Base-by-base conservation (phyloP, 2,113 vertebrate genomes). In the Hippolais icterina region DNA sequence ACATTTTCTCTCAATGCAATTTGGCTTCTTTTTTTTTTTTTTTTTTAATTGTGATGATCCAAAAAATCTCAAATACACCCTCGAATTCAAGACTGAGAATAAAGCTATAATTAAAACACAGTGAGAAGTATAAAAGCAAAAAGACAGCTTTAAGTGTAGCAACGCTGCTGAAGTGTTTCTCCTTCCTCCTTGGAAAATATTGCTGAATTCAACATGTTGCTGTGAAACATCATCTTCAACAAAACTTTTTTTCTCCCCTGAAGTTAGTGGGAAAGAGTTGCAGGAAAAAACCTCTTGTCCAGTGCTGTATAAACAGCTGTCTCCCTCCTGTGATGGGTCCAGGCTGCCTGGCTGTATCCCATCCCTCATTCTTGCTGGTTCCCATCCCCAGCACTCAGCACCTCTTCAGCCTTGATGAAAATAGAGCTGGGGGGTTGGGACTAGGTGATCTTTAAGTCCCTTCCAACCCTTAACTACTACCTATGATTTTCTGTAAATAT, bases 41-140 rank as follows among this genome's bases (percentile, higher is more conserved):
- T 29, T 28, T 29, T 41, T 56, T 31, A 5, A 31, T 80, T 80
- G 64, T 39, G 56, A 52, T 2, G 12, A 93, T 91, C 52, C 13
- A 27, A 89, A 96, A 96, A 89, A 56, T 75, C 84, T 91, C 41
- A 82, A 89, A 85, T 87, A 84, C 74, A 91, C 78, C 74, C 77
- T 93, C 2, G 4, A 93, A 92, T 41, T 42, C 66, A 4, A 5
- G 22, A n/a, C 49, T 33, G 54, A 88, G 63, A 69, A 83, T 86
- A 93, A 94, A 94, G 71, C 82, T 95, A 90, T 88, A 94, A 96
- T 93, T 96, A 97, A 97, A 94, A 82, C 74, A 27, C 7, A 64
- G 90, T 70, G 83, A 2, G 16, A 94, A 93, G 59, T 70, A 90
- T 33, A 68, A 94, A 88, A 88, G 63, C 79, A 95, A 85, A 89